These are phyloP conservation scores for Drosophila baimaii DNA, from an alignment of 1,140 invertebrate species.

Conservation along the genomic window DNA sequence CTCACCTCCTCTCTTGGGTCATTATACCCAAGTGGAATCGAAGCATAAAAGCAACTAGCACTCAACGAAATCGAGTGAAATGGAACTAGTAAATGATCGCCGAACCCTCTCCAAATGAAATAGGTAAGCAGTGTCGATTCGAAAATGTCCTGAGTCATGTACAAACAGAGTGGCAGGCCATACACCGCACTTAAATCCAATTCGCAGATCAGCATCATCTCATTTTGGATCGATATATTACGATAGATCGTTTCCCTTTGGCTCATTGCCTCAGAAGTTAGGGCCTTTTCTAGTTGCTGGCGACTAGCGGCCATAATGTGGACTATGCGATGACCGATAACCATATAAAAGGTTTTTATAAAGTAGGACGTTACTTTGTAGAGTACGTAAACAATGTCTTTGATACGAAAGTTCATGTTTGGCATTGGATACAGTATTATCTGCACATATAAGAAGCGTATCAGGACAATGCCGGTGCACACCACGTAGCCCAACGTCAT, in stretches of 20 bases:
- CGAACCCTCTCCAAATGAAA: neutral
- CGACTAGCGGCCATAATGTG: neutral
- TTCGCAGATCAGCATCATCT: neutral
- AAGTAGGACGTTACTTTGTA: neutral
- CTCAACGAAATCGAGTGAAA: neutral
- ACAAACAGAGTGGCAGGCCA: neutral
- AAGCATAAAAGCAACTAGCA: neutral
- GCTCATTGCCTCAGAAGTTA: neutral
- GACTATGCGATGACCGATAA: neutral
- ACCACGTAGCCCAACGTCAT: neutral
- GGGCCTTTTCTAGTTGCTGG: neutral
- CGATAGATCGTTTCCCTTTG: neutral
- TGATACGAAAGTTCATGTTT: too few relatives aligned
- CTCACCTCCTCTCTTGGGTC: neutral
- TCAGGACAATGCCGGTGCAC: fast-evolving
- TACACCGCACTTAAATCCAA: neutral
- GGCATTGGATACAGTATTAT: fast-evolving
- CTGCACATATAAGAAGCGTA: neutral
- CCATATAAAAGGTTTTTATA: constrained; percentile 1
- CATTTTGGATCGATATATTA: neutral
- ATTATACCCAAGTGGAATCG: neutral
- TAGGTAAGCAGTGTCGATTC: neutral
- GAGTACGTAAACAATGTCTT: neutral
- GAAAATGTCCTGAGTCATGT: constrained; percentile 3
- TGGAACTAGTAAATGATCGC: fast-evolving